A percentile compares a stretch with the other conserved stretches of the same genome.
Evolutionary conservation across 1,140 invertebrate species (phyloP).

Genomic region (Cydia splendana): DNA sequence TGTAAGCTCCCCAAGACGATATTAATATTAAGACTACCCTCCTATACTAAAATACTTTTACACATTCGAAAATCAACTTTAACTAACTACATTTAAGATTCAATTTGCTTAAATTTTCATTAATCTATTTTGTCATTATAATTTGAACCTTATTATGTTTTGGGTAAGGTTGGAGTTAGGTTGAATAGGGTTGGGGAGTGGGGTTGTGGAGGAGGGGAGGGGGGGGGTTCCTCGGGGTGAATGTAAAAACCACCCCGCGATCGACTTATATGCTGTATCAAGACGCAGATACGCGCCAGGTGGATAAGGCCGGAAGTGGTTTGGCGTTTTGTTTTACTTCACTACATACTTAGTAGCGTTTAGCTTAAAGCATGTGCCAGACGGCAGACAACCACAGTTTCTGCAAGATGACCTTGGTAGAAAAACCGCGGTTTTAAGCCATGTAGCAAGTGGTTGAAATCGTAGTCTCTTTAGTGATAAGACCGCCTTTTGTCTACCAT

Average conservation of each 20-base stretch:
- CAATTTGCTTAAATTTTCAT: background rate
- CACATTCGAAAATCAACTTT: background rate
- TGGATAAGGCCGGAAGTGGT: conserved; percentile 36
- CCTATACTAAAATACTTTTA: background rate
- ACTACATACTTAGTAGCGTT: background rate
- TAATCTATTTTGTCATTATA: background rate
- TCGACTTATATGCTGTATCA: conserved; percentile 79
- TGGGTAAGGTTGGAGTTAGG: conserved; percentile 40
- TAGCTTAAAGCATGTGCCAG: no score
- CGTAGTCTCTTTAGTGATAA: no score
- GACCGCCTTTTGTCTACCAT: no score
- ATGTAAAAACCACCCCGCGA: conserved; percentile 80
- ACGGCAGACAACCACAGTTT: no score
- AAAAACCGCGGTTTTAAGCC: no score
- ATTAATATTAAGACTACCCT: conserved; percentile 78
- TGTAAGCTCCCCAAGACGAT: conserved; percentile 72
- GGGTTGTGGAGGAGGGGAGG: conserved; percentile 51
- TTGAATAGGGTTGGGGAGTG: conserved; percentile 36
- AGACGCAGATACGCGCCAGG: conserved; percentile 53
- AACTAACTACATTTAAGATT: background rate
- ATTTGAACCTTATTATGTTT: conserved; percentile 31
- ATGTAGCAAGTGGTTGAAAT: no score
- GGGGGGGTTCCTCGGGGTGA: conserved; percentile 71
- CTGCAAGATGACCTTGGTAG: no score
- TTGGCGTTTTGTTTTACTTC: background rate